A percentile compares a stretch with the other conserved stretches of the same genome.
phyloP scores from a whole-genome alignment of 2,113 vertebrate genomes.

The Aleadryas rufinucha region DNA sequence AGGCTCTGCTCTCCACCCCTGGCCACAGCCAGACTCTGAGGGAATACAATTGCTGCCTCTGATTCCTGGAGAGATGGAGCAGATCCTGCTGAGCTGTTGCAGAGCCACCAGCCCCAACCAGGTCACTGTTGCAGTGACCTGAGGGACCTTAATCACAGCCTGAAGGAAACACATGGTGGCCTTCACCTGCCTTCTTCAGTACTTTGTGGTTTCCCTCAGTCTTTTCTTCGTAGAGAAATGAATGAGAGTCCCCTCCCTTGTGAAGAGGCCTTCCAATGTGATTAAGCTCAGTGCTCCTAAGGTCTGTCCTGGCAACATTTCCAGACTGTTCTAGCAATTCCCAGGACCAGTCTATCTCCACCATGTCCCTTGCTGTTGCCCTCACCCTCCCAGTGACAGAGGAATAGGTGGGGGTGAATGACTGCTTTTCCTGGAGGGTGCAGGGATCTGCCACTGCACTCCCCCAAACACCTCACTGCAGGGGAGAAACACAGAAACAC shows the following conservation, averaged over 20 bases:
- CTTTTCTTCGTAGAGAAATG: background rate
- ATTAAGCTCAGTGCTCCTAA: background rate
- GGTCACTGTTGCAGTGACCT: background rate
- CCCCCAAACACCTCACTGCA: background rate
- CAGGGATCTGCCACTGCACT: background rate
- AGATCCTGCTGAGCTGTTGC: background rate
- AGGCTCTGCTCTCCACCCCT: background rate
- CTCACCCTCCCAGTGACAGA: background rate
- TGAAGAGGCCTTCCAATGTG: background rate
- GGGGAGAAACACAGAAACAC: background rate
- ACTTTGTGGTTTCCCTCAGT: background rate
- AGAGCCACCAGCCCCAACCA: background rate
- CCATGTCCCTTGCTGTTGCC: background rate
- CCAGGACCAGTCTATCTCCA: background rate
- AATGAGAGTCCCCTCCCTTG: background rate
- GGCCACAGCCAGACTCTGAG: background rate
- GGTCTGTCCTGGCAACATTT: background rate
- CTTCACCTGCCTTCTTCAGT: background rate
- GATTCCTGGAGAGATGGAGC: background rate
- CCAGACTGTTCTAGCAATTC: background rate
- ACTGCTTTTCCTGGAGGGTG: background rate
- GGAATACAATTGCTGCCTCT: background rate
- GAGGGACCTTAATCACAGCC: background rate
- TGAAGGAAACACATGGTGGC: background rate
- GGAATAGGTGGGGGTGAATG: background rate